A percentile compares a stretch with the other conserved stretches of the same genome.
Conservation (phyloP, 2,797 vertebrate species). For the Anguilla megastoma region DNA sequence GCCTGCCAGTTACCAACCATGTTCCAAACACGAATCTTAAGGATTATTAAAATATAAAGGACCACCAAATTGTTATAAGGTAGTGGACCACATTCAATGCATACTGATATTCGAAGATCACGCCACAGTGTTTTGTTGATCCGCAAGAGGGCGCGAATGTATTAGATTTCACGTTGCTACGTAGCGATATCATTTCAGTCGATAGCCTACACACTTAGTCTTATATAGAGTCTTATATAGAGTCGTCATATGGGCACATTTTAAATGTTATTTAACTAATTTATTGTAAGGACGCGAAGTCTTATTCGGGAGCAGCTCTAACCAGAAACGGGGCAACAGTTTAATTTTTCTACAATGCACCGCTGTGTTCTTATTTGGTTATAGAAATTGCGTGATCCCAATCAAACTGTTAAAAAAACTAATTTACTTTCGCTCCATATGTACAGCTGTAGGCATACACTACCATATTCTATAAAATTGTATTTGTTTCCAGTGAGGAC, state of each 20-base stretch:
- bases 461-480: no score
- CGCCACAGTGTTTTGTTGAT: not conserved
- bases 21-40: not conserved
- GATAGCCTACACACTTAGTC: not conserved
- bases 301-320: not conserved
- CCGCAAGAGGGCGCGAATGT: constrained; percentile 1
- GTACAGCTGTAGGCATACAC: no score
- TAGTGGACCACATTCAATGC: not conserved
- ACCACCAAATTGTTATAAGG: not conserved
- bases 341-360: not conserved
- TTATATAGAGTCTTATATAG: no score
- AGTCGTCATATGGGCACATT: not conserved
- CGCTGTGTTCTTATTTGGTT: not conserved
- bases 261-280: not conserved
- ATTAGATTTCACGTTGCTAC: not conserved
- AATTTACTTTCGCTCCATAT: no score
- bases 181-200: not conserved
- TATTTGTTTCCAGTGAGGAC: no score
- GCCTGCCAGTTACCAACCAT: not conserved
- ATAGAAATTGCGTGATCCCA: not conserved
- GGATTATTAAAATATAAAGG: not conserved
- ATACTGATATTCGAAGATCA: not conserved
- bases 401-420: not conserved
- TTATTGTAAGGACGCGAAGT: not conserved
- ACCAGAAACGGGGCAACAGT: not conserved